These are phyloP conservation scores for Abrostola tripartita DNA, from an alignment of 2,888 invertebrate species.

Conservation along the genomic window DNA sequence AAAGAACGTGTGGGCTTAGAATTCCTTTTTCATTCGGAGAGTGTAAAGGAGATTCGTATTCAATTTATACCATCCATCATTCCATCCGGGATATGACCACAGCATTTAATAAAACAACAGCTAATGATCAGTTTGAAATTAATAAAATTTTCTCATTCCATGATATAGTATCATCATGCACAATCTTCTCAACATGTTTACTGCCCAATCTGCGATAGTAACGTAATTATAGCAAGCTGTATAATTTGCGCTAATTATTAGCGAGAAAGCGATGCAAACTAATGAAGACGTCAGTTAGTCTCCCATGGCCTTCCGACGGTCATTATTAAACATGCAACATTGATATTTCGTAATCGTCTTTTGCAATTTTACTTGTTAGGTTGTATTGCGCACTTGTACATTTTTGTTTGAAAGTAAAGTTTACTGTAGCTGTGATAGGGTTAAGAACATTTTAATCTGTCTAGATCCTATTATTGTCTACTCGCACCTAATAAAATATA, in stretches of 20 bases:
- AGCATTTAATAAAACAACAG: too few relatives aligned
- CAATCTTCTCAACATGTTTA: conserved; percentile 1
- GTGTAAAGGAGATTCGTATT: too few relatives aligned
- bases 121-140: not conserved
- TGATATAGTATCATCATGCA: not conserved
- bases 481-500: too few relatives aligned
- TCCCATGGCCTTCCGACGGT: conserved; percentile 47
- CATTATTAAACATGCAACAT: conserved; percentile 40
- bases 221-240: conserved; percentile 8
- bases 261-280: conserved; percentile 14
- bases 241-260: conserved; percentile 39
- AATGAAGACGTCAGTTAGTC: conserved; percentile 44
- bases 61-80: too few relatives aligned
- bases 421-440: not conserved
- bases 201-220: conserved; percentile 7
- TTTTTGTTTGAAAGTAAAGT: not conserved
- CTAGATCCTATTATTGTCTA: too few relatives aligned
- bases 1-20: too few relatives aligned
- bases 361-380: conserved; percentile 26
- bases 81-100: too few relatives aligned
- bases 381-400: not conserved
- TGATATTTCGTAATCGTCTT: conserved; percentile 36
- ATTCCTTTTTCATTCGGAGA: too few relatives aligned
- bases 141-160: not conserved
- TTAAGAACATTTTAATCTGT: not conserved